These are phyloP conservation scores for Craniophora ligustri DNA, from an alignment of 2,888 invertebrate genomes.

Conservation along the genomic window DNA sequence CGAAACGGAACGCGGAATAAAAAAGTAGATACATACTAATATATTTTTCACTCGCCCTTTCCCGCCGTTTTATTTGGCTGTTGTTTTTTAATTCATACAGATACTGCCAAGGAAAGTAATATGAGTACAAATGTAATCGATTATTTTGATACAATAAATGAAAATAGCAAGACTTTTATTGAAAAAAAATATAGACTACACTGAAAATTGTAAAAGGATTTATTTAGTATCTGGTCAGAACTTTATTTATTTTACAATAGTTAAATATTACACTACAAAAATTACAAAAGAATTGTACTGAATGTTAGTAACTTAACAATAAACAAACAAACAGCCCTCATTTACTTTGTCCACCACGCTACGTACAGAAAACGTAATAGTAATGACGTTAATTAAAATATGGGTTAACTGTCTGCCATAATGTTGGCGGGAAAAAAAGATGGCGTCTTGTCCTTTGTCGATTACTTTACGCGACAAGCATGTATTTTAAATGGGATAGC, in stretches of 20 bases:
- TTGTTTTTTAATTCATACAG: constrained; percentile 3
- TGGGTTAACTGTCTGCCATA: constrained; percentile 69
- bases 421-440: constrained; percentile 55
- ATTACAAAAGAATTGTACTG: background rate
- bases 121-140: no score
- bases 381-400: constrained; percentile 67
- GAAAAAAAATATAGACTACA: no score
- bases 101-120: background rate
- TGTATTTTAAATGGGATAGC: constrained; percentile 14
- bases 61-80: constrained; percentile 40
- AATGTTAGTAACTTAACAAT: constrained; percentile 8
- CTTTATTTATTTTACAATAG: no score
- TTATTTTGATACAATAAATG: no score
- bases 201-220: no score
- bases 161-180: no score
- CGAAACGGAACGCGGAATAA: constrained; percentile 53
- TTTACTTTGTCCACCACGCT: constrained; percentile 8
- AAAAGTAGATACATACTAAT: constrained; percentile 36
- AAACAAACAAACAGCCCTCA: constrained; percentile 9
- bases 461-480: constrained; percentile 18
- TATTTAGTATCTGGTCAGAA: no score
- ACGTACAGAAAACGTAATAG: constrained; percentile 39
- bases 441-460: constrained; percentile 33
- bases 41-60: constrained; percentile 46
- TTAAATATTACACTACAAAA: background rate